These are phyloP conservation scores for Tautogolabrus adspersus DNA, from an alignment of 2,113 vertebrate species.

Conservation along the genomic window DNA sequence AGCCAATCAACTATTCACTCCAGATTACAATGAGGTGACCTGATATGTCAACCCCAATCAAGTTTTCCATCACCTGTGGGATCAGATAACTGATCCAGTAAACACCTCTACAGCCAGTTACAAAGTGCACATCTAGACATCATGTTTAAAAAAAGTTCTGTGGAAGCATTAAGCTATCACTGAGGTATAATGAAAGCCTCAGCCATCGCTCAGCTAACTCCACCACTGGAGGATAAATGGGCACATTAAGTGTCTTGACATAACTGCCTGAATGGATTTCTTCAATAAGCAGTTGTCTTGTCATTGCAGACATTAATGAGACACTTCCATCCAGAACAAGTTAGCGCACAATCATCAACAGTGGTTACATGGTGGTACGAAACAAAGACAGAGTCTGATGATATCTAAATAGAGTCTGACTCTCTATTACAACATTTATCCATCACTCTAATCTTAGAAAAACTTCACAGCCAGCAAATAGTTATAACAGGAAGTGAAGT, in stretches of 20 bases:
- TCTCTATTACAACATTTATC: slow-evolving; percentile 25
- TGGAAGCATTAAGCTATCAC: not conserved
- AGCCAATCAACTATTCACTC: not conserved
- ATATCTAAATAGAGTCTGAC: slow-evolving; percentile 19
- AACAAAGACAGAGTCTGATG: slow-evolving; percentile 43
- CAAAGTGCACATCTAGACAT: not conserved
- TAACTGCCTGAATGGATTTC: slow-evolving; percentile 7
- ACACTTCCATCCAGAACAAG: slow-evolving; percentile 33
- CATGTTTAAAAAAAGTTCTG: not conserved
- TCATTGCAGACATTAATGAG: slow-evolving; percentile 42
- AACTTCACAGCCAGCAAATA: slow-evolving; percentile 39
- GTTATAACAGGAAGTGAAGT: slow-evolving; percentile 27
- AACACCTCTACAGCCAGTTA: not conserved
- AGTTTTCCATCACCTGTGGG: not conserved
- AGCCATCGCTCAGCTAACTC: not conserved
- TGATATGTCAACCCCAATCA: not conserved
- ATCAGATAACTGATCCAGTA: slow-evolving; percentile 2
- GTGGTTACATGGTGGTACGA: slow-evolving; percentile 30
- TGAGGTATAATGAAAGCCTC: not conserved
- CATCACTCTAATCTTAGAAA: slow-evolving; percentile 42
- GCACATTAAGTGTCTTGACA: slow-evolving; percentile 1
- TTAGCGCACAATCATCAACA: not conserved
- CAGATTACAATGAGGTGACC: not conserved
- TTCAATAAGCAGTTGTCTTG: slow-evolving; percentile 25
- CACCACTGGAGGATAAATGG: not conserved